phyloP scores from a whole-genome alignment of 2,113 vertebrate species.

The Polyodon spathula region DNA sequence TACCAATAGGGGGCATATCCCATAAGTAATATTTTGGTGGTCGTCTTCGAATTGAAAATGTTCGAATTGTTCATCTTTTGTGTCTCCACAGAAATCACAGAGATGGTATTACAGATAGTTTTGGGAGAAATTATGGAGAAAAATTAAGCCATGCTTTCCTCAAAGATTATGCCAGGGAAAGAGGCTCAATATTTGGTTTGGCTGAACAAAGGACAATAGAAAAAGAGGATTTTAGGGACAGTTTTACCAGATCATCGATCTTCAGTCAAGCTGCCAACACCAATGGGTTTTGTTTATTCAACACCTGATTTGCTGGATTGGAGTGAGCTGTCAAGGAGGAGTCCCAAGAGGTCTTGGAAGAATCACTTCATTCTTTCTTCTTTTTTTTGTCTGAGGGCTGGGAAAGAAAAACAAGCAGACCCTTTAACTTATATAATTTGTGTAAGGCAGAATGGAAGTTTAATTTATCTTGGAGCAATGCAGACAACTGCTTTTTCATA shows the following conservation, averaged over 20 bases:
- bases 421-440: conserved; percentile 21
- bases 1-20: too few species aligned
- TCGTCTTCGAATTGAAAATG: too few species aligned
- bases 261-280: conserved; percentile 29
- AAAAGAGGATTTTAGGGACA: conserved; percentile 21
- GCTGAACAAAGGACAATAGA: conserved; percentile 19
- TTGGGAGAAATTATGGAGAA: conserved; percentile 8
- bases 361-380: conserved; percentile 22
- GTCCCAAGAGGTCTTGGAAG: conserved; percentile 28
- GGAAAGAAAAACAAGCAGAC: conserved; percentile 16
- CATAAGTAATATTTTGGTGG: too few species aligned
- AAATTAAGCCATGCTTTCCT: conserved; percentile 11
- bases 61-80: too few species aligned
- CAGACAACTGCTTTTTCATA: conserved; percentile 13
- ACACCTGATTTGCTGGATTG: conserved; percentile 30
- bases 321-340: conserved; percentile 36
- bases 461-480: conserved; percentile 12
- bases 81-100: too few species aligned
- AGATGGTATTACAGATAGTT: too few species aligned
- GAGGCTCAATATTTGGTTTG: conserved; percentile 20
- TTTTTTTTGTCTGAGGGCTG: conserved; percentile 3
- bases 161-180: conserved; percentile 22
- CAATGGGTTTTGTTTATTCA: conserved; percentile 31
- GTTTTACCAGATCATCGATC: conserved; percentile 32
- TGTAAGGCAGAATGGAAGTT: conserved; percentile 13